Base-by-base conservation (phyloP, 2,113 vertebrate species). In the Emydocephalus ijimae region DNA sequence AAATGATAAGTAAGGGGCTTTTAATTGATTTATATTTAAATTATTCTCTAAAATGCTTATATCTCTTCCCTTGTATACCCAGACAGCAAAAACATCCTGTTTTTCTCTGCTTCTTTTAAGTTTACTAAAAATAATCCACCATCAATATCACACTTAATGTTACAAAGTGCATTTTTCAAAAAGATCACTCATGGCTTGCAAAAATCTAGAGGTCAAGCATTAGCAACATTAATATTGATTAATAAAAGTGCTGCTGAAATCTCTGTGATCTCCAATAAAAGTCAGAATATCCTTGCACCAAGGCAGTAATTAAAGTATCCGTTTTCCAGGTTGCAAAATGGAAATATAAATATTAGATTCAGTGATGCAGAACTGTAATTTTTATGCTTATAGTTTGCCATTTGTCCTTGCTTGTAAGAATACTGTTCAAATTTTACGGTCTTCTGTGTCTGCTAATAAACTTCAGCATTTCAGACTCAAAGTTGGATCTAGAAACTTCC, bases 71-170 rank as follows among this genome's bases (percentile, higher is more conserved):
- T 90, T 95, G 7, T 91, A 91, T 90, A 57, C 95, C 93, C 96
- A 96, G 90, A 95, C 93, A 95, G 95, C 93, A 95, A 96, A 95
- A 93, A 93, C 91, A 94, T 95, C 43, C 69, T 94, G 74, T 93
- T 95, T 92, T 61, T 90, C 96, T 93, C 91, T 95, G 87, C 48
- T 87, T 94, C 93, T 96, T 92, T 96, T 96, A 95, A 93, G 92
- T 93, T 95, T 94, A 87, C 96, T 96, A 96, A 97, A 97, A 97
- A 97, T 96, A 98, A 96, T 92, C 85, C 86, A 91, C 89, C 90
- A 69, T 97, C 97, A 95, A 97, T 97, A 96, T 92, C 87, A 92
- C 89, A 89, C 20, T 92, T 86, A 93, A 89, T 94, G 93, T 93
- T 93, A 85, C 54, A 94, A 92, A 95, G 92, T 61, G 85, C 93